Evolutionary conservation across 1,140 invertebrate species (phyloP).

Genomic region (Brachystomella parvula): DNA sequence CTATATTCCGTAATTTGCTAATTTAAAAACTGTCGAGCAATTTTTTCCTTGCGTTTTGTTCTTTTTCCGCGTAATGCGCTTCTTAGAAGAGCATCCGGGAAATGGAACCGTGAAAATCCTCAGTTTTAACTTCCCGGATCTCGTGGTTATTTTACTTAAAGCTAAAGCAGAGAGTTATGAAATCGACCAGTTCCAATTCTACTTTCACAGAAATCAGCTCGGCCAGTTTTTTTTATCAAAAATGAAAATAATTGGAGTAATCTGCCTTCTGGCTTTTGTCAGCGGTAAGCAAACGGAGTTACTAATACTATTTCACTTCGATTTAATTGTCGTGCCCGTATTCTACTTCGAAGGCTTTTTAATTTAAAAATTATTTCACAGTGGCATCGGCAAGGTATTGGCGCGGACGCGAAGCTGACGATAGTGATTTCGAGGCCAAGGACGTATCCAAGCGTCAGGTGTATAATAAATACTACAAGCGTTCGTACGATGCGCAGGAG

Average conservation of each 20-base stretch:
- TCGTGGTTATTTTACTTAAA: background rate
- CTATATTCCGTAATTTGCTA: too few species aligned
- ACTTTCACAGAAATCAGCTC: background rate
- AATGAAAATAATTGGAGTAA: background rate
- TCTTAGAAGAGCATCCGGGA: conserved; percentile 3
- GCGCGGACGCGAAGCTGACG: background rate
- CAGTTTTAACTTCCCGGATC: background rate
- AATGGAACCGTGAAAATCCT: background rate
- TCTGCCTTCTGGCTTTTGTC: background rate
- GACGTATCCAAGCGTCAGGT: background rate
- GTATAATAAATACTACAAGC: background rate
- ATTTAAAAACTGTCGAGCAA: too few species aligned
- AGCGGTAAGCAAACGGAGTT: too few species aligned
- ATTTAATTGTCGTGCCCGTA: background rate
- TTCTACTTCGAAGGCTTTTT: background rate
- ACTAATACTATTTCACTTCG: background rate
- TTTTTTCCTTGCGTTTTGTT: too few species aligned
- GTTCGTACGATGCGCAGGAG: background rate
- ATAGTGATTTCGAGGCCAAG: background rate
- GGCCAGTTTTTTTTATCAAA: background rate
- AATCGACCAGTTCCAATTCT: background rate
- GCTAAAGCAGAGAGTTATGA: background rate
- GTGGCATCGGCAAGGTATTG: background rate
- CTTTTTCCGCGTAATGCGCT: too few species aligned
- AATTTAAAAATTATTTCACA: background rate